Base-by-base conservation (phyloP, 2,888 invertebrate genomes). In the Trachelus tabidus region DNA sequence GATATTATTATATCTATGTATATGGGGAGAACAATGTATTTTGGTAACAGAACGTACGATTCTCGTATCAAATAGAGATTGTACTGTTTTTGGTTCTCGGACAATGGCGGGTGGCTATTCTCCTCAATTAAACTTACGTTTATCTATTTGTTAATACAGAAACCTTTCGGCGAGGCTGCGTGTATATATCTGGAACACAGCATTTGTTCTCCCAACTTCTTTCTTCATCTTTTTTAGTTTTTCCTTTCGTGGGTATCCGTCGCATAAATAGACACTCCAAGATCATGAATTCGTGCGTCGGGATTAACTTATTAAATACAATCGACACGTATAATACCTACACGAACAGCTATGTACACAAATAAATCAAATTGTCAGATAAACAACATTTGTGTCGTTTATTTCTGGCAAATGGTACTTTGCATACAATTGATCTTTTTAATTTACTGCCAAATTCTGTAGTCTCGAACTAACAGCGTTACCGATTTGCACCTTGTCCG, bases 361-460 rank as follows among this genome's bases (percentile, higher is more conserved):
- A 71, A 34, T 69, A 30, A 73, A 69, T 56, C 56, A 23, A 56
- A 56, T 56, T 56, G 56, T 56, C 56, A 56, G 56, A 23, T 56
- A 56, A 56, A 56, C 56, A 23, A 56, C 56, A 23, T 23, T 56
- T 23, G 56, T 15, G 40, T 56, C 23, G 23, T 23, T 56, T 23
- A 56, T 9, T 56, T 56, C 56, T 56, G 56, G 56, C 56, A 56
- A 56, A 56, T 56, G 56, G 56, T 56, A 56, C 56, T 56, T 56
- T 56, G 56, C 56, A 56, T 56, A 56, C 23, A 11, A 12, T 76
- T 6, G 34, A 15, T 37, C 34, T 9, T 3, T 34, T 73, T 34
- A 90, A 83, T 90, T 87, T 75, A 89, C 85, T 34, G 81, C 82
- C 75, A 90, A 80, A 81, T 89, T 90, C 79, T 89, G 84, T 77